Evolutionary conservation across 2,888 invertebrate genomes (phyloP), one percentile per base, ranked within the genome.

Genomic region (Drosophila nr. perissopoda): DNA sequence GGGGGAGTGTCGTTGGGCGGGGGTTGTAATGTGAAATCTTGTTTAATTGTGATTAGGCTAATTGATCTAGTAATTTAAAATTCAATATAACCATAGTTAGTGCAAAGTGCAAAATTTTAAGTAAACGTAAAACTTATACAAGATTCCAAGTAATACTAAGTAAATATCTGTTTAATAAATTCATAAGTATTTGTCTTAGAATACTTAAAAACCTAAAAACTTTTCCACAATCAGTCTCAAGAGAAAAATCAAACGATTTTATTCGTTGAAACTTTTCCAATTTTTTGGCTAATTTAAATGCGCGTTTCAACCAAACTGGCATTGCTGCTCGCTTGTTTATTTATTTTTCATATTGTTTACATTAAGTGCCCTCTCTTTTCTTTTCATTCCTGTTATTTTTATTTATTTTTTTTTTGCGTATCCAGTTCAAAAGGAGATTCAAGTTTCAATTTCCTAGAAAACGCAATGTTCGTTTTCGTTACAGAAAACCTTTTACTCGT

Each of bases 391-490:
- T 7, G 29, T 11, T 27, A n/a, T 61, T 2, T 1, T 18, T 40
- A n/a, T n/a, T n/a, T n/a, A n/a, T 46, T 36, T 25, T 49, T 51
- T 46, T 46, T 46, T 48, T 7, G 18, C 29, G 13, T 38, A 40
- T 33, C 16, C 11, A n/a, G 29, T 52, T 33, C n/a, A 48, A 68
- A 63, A 38, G 8, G 31, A 67, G 74, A 69, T 71, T 81, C 49
- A 42, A 73, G 56, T 85, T 76, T 65, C 70, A 60, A 63, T 70
- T 87, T 79, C 81, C 11, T 59, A 62, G 84, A 74, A 84, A 63
- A 48, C 63, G 66, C 53, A 67, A 74, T 52, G 53, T 65, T 82
- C 34, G 49, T 54, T 75, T 54, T 21, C 56, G 31, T 61, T 64
- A 67, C 52, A 58, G 13, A 29, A 48, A 70, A 63, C 60, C 60